Evolutionary conservation across 2,113 vertebrate genomes (phyloP), one percentile per base, ranked within the genome.

Genomic region (Phaetusa simplex): DNA sequence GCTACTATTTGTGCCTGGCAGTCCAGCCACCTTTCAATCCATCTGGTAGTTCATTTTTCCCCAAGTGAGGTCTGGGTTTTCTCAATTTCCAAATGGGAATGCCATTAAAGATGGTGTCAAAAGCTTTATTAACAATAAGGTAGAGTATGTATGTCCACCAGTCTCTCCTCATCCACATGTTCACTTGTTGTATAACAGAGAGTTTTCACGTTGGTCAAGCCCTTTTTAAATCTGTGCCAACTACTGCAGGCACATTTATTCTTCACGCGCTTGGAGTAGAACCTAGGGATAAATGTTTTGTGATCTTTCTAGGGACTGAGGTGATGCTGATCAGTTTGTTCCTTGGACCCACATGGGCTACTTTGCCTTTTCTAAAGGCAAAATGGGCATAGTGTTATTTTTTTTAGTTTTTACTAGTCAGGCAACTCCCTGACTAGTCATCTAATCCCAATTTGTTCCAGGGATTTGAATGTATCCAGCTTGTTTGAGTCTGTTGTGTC

Each of bases 1-100:
- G 49, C n/a, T 58, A 23, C 2, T 58, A 20, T 43, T 79, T 66
- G 18, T 71, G 23, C 6, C 21, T 86, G 66, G 12, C 0, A 0
- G 16, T 55, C 16, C 5, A 76, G 43, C 3, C 32, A 62, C 43
- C 58, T 88, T 91, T 82, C 36, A 93, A 8, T 66, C 42, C 8
- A 86, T 38, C 30, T 58, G 34, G 13, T 22, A 56, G 50, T 40
- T 82, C 1, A 21, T 53, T 82, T 71, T 71, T 93, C 86, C 47
- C 24, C 53, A 70, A 86, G 36, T 9, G 18, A n/a, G 4, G 3
- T 77, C 58, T 92, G 16, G 52, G 13, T 36, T 82, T 85, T 58
- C 61, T 82, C 9, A 27, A 0, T 47, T 79, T 94, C 40, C 22
- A 53, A 85, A 86, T 9, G 11, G 34, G 24, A 88, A 78, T n/a